These are phyloP conservation scores for Aphis gossypii DNA, from an alignment of 1,140 invertebrate species.

Conservation along the genomic window DNA sequence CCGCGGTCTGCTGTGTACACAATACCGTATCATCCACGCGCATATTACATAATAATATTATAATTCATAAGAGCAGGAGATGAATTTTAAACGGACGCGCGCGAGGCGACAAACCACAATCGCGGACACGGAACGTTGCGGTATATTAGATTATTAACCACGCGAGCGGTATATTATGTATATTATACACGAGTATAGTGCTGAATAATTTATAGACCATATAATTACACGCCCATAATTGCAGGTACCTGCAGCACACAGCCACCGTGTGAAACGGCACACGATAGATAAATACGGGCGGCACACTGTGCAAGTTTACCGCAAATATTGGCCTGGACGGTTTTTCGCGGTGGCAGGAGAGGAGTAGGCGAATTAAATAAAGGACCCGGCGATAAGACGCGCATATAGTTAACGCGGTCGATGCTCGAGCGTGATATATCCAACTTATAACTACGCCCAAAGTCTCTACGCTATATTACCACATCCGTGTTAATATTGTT, in stretches of 20 bases:
- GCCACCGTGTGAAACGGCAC: not conserved
- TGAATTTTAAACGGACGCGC: not conserved
- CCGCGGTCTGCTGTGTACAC: not conserved
- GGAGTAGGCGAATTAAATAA: not conserved
- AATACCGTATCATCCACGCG: not conserved
- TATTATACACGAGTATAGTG: not conserved
- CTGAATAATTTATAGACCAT: not conserved
- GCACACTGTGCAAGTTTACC: not conserved
- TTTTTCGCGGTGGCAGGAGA: not conserved
- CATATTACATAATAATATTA: not conserved
- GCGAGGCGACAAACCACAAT: not conserved
- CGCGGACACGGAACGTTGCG: not conserved
- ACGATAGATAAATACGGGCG: not conserved
- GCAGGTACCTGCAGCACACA: not conserved
- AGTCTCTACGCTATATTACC: not conserved
- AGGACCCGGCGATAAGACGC: not conserved
- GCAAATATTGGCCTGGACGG: not conserved
- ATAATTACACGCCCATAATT: not conserved
- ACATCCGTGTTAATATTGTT: too few species aligned
- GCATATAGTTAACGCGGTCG: not conserved
- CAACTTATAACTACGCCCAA: not conserved
- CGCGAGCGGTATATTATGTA: too few species aligned
- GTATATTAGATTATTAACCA: not conserved
- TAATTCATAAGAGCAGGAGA: not conserved
- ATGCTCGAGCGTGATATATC: not conserved